A percentile compares a stretch with the other conserved stretches of the same genome.
Evolutionary conservation across 2,888 invertebrate species (phyloP).

Genomic region (Lasioglossum lativentre): DNA sequence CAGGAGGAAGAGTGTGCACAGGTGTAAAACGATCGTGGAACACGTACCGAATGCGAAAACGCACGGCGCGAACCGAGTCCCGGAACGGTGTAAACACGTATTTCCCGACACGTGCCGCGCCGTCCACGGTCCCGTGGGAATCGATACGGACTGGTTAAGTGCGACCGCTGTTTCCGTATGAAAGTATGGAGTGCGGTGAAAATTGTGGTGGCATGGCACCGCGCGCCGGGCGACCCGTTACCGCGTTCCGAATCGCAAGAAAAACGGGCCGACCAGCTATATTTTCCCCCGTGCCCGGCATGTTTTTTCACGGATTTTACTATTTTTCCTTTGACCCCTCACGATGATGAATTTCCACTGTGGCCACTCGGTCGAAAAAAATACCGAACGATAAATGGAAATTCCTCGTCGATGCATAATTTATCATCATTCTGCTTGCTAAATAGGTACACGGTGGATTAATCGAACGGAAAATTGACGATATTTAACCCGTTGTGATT

Average conservation of each 20-base stretch:
- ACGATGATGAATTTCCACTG: not conserved
- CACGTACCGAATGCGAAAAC: slow-evolving; percentile 23
- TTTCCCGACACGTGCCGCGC: slow-evolving; percentile 55
- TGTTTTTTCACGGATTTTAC: not conserved
- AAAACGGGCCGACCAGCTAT: not conserved
- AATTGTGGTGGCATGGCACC: not conserved
- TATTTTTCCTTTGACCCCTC: too few relatives aligned
- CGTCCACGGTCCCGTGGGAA: slow-evolving; percentile 52
- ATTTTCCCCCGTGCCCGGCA: not conserved
- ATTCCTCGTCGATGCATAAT: not conserved
- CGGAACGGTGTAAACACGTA: slow-evolving; percentile 54
- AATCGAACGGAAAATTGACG: too few relatives aligned
- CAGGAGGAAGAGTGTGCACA: not conserved
- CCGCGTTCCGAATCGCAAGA: not conserved
- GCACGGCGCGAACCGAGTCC: slow-evolving; percentile 30
- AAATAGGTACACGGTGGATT: too few relatives aligned
- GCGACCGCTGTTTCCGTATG: slow-evolving; percentile 20
- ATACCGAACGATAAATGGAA: not conserved
- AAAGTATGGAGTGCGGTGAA: not conserved
- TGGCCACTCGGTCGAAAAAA: not conserved
- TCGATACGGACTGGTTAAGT: slow-evolving; percentile 50
- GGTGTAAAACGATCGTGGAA: slow-evolving; percentile 42
- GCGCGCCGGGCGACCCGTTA: not conserved
- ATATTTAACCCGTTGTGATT: too few relatives aligned
- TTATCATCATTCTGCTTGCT: too few relatives aligned